Base-by-base conservation (phyloP, 2,113 vertebrate species). In the Lethenteron camtschaticum region DNA sequence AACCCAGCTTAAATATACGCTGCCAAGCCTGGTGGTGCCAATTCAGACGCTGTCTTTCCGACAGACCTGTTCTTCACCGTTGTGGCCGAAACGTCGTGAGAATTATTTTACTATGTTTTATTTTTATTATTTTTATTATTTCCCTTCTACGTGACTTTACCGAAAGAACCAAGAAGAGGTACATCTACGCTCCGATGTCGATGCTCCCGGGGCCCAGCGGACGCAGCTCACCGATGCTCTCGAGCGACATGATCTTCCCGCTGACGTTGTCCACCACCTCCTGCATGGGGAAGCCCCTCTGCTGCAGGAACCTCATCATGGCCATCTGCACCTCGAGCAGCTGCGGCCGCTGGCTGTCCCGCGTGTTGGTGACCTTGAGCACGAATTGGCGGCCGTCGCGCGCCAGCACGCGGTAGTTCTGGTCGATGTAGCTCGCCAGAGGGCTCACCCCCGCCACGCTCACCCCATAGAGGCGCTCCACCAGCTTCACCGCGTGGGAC, bases 351-450 rank as follows among this genome's bases (percentile, higher is more conserved):
- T 73, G 76, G 71, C 90, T 95, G 74, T 85, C 77, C 55, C 77
- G 76, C 0, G 79, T 74, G 72, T 91, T 97, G 79, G 78, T 82
- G 70, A 95, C 82, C 76, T 96, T 97, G 66, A 97, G 77, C 68
- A 97, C 77, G 0, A 79, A 95, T 10, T 90, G 79, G 0, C 70
- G 69, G 1, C 80, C 76, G 41, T 41, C 41, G 8, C 71, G 75
- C 3, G n/a, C 7, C 41, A 41, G 41, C 70, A 95, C 75, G 0
- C 80, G 78, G 71, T 92, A 86, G 77, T 97, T 97, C 73, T 97
- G 91, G 74, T 97, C 91, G 2, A 84, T 83, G 0, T 95, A 96
- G 78, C 92, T 90, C 55, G 91, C 90, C 41, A 97, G 77, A 0
- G 78, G 72, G 66, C 20, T 57, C 9, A 89, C 74, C 72, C 75